These are phyloP conservation scores for Drosophila eohydei DNA, from an alignment of 2,888 invertebrate genomes.

Conservation along the genomic window DNA sequence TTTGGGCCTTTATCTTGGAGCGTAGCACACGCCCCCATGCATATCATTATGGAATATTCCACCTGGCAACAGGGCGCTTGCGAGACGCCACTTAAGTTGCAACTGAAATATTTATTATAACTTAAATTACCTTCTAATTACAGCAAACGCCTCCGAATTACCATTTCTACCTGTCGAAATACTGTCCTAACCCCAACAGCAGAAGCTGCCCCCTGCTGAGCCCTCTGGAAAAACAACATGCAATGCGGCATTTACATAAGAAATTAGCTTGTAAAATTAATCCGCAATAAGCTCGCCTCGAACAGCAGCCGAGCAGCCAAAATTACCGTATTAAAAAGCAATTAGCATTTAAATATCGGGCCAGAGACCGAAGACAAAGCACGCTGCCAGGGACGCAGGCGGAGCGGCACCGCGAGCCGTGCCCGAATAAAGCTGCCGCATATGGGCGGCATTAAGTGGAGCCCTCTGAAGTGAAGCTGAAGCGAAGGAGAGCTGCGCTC, in stretches of 20 bases:
- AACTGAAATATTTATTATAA: conserved; percentile 79
- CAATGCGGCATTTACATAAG: conserved; percentile 80
- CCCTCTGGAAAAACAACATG: conserved; percentile 60
- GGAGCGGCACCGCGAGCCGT: not conserved
- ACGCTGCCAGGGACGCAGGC: not conserved
- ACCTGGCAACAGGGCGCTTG: not conserved
- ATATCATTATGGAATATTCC: conserved; percentile 17
- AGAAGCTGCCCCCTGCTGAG: conserved; percentile 1
- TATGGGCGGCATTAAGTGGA: conserved; percentile 62
- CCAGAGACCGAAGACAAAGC: conserved; percentile 51
- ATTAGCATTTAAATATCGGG: conserved; percentile 80
- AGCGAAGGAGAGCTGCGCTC: conserved; percentile 11
- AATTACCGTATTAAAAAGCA: conserved; percentile 83
- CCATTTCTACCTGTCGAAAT: conserved; percentile 65
- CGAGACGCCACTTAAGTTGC: conserved; percentile 49
- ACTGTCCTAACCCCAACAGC: not conserved
- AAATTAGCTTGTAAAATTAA: conserved; percentile 84
- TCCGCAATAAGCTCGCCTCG: conserved; percentile 81
- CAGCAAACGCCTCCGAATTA: conserved; percentile 74
- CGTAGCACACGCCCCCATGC: conserved; percentile 22
- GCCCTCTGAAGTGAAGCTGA: conserved; percentile 17
- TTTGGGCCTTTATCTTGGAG: conserved; percentile 1
- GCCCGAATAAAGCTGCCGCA: conserved; percentile 34
- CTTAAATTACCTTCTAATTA: conserved; percentile 83
- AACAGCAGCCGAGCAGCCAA: conserved; percentile 57